Conservation (phyloP, 2,113 vertebrate genomes). For the Prinia subflava region DNA sequence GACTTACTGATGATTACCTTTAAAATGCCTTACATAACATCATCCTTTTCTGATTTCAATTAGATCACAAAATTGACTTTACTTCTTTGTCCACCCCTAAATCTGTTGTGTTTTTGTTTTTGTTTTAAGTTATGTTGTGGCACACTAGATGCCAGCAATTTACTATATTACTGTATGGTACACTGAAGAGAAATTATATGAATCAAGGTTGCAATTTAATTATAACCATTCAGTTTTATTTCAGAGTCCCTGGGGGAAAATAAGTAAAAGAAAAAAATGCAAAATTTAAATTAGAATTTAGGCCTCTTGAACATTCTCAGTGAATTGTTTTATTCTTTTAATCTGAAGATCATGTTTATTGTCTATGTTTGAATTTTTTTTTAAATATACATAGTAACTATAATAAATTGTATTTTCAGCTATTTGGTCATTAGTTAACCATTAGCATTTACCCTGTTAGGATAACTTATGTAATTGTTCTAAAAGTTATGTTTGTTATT, state of each 20-base stretch:
- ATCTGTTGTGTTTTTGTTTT: neutral
- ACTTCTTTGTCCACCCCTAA: fast-evolving
- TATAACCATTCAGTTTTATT: neutral
- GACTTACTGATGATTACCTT: neutral
- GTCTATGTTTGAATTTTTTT: neutral
- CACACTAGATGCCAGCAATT: neutral
- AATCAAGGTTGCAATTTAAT: neutral
- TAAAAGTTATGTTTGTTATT: neutral
- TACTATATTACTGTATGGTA: neutral
- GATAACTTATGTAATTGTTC: neutral
- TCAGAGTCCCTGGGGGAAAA: neutral
- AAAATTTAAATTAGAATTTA: neutral
- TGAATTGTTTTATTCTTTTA: neutral
- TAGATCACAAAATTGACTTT: neutral
- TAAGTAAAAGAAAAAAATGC: neutral
- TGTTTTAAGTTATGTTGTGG: neutral
- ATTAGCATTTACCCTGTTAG: neutral
- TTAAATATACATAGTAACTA: neutral
- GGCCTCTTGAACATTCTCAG: neutral
- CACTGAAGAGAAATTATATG: neutral
- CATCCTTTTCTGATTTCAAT: neutral
- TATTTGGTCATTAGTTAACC: neutral
- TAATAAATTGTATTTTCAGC: neutral
- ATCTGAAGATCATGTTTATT: neutral
- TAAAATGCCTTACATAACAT: neutral